A percentile compares a stretch with the other conserved stretches of the same genome.
phyloP scores from a whole-genome alignment of 2,888 invertebrate genomes.

The Epicampocera succincta region DNA sequence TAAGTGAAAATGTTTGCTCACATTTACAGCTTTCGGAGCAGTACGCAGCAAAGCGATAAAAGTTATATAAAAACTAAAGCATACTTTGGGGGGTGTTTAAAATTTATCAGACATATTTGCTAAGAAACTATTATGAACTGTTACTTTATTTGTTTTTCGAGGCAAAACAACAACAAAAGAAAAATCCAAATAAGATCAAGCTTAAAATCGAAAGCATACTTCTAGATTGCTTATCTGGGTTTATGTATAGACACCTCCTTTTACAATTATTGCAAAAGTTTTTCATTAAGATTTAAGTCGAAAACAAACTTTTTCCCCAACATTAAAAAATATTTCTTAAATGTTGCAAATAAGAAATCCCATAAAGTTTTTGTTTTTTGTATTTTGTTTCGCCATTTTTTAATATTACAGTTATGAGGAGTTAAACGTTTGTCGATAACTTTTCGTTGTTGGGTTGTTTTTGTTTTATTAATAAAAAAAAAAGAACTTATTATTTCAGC shows the following conservation, averaged over 20 bases:
- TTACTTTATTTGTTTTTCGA: too few species aligned
- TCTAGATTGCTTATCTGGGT: constrained; percentile 15
- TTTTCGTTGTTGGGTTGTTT: constrained; percentile 50
- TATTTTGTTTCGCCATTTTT: too few species aligned
- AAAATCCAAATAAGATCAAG: background rate
- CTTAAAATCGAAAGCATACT: constrained; percentile 38
- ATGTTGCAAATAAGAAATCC: background rate
- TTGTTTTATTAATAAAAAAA: constrained; percentile 14
- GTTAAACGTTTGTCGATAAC: constrained; percentile 66
- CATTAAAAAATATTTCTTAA: constrained; percentile 31
- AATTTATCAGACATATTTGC: too few species aligned
- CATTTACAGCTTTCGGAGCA: too few species aligned
- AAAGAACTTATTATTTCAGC: constrained; percentile 34
- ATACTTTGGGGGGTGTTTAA: constrained; percentile 7
- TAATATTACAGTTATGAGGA: constrained; percentile 63
- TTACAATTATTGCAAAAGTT: constrained; percentile 42
- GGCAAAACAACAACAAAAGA: background rate
- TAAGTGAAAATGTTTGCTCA: too few species aligned
- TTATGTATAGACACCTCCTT: background rate
- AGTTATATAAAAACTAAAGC: constrained; percentile 14
- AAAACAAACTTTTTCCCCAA: constrained; percentile 16
- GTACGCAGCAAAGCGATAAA: too few species aligned
- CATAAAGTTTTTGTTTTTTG: constrained; percentile 20
- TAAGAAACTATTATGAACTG: too few species aligned
- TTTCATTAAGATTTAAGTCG: constrained; percentile 57